phyloP scores from a whole-genome alignment of 2,113 vertebrate genomes.

The rabbit (Oryctolagus cuniculus) region DNA sequence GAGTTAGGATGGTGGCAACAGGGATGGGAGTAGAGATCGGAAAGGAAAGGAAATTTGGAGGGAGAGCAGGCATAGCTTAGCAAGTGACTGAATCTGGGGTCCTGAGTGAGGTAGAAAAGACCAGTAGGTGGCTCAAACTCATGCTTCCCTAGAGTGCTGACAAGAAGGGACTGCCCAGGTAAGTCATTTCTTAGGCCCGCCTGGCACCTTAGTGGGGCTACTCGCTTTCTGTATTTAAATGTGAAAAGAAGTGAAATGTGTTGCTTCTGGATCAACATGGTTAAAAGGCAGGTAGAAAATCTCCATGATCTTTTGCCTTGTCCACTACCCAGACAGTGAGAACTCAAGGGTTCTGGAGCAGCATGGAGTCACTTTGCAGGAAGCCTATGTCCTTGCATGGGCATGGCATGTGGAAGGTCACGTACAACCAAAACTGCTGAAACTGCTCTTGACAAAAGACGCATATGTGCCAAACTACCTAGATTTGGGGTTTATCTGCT shows the following conservation, averaged over 20 bases:
- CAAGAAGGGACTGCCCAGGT: background rate
- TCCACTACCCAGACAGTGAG: background rate
- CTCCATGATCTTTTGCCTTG: background rate
- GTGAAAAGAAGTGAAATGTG: background rate
- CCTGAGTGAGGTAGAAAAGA: background rate
- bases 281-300: background rate
- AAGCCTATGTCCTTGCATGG: background rate
- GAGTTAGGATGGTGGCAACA: background rate
- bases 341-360: background rate
- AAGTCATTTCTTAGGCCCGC: background rate
- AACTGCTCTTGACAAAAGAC: background rate
- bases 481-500: background rate
- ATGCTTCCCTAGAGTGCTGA: background rate
- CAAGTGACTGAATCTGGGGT: background rate
- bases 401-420: background rate
- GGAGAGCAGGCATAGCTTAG: background rate
- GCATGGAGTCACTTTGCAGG: background rate
- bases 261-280: background rate
- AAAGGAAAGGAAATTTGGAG: background rate
- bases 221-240: constrained; percentile 28
- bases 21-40: background rate
- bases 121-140: background rate
- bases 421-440: background rate
- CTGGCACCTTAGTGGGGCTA: background rate
- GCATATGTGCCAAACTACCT: background rate